Base-by-base conservation (phyloP, 2,797 vertebrate species). In the Manis javanica region DNA sequence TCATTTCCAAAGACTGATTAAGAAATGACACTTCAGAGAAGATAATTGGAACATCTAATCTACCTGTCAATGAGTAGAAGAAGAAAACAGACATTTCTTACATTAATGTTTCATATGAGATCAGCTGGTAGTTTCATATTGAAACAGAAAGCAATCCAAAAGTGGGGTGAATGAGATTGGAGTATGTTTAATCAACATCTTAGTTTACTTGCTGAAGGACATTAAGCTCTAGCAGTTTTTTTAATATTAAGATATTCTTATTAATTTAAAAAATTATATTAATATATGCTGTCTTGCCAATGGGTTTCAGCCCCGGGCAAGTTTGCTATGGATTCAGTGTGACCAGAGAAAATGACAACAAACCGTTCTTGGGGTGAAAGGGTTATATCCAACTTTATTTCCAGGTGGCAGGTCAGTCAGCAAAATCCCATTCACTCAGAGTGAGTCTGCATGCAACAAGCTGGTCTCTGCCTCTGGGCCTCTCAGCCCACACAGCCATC, bases 41-140 rank as follows among this genome's bases (percentile, higher is more conserved):
- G 93, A 68, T 84, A 75, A 91, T 84, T 94, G 42, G n/a, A 59
- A 63, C 49, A 89, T 55, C 75, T 88, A 81, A 88, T 71, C 37
- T 84, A 63, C 24, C 57, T 94, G 0, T 75, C 46, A 63, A 29
- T 89, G 66, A 94, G 57, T 66, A 29, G 53, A 64, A 53, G 78
- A 90, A 75, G 59, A 59, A 87, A 71, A 29, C 29, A 31, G 13
- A 24, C 34, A 39, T 68, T 51, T 64, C 57, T 85, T 46, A 9
- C 53, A 13, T 78, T 90, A 82, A 66, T 96, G 53, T 75, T 87
- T 68, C 59, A 49, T 51, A 42, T 29, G 89, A 68, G 34, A 57
- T 49, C 18, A 71, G 26, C 7, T 85, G 79, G 42, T 55, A 71
- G 78, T 74, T 86, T 88, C 39, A 31, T 84, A 29, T 6, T 23